Conservation (phyloP, 2,888 invertebrate species). For the Quadroppia sp. region DNA sequence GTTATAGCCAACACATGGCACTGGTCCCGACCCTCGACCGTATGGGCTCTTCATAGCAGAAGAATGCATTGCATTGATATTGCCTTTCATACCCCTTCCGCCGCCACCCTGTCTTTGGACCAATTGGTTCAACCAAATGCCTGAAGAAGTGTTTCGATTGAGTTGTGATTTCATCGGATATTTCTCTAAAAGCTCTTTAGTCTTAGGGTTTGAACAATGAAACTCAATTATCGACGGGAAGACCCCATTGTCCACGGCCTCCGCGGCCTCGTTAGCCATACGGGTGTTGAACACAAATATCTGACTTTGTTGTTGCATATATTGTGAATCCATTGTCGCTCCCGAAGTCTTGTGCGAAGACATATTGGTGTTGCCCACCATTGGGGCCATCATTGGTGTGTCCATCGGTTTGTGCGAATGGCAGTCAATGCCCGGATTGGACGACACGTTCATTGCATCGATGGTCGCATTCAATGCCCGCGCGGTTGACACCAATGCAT, state of each 20-base stretch:
- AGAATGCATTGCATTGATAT: conserved; percentile 42
- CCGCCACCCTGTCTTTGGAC: conserved; percentile 57
- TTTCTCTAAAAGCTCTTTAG: conserved; percentile 91
- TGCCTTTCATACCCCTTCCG: conserved; percentile 39
- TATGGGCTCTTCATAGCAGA: conserved; percentile 43
- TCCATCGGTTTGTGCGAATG: conserved; percentile 28
- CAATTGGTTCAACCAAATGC: conserved; percentile 73
- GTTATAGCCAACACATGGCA: conserved; percentile 43
- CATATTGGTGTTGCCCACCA: conserved; percentile 17
- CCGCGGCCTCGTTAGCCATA: conserved; percentile 90
- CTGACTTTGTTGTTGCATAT: conserved; percentile 94
- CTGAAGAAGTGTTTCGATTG: conserved; percentile 73
- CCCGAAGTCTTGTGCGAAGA: conserved; percentile 50
- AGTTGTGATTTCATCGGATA: conserved; percentile 83
- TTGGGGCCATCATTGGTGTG: not conserved
- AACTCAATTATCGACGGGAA: conserved; percentile 88
- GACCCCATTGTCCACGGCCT: conserved; percentile 81
- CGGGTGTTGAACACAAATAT: conserved; percentile 95
- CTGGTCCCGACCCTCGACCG: conserved; percentile 32
- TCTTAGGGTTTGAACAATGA: conserved; percentile 91
- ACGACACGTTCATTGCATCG: not conserved
- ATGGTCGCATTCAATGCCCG: not conserved
- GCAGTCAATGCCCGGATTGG: not conserved
- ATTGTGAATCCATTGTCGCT: conserved; percentile 73
- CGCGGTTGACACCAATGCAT: not conserved